Evolutionary conservation across 2,797 vertebrate species (phyloP).

Genomic region (Hydrophis major): DNA sequence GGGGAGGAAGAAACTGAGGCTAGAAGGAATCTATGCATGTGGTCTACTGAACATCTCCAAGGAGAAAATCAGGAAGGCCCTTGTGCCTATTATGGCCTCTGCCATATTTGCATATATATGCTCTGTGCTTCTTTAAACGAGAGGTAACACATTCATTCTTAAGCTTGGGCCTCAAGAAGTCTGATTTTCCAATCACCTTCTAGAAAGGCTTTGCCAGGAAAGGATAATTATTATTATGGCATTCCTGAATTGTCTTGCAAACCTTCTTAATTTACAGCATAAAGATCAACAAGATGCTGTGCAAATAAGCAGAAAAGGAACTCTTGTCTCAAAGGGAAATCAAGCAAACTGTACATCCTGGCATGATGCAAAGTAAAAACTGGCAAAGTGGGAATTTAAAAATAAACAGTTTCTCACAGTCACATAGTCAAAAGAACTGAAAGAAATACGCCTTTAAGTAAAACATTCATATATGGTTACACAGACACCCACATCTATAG

Average conservation of each 20-base stretch:
- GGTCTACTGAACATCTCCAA: background rate
- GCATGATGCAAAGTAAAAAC: background rate
- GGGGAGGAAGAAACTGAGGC: background rate
- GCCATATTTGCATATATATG: background rate
- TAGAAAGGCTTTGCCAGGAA: background rate
- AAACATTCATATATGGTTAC: background rate
- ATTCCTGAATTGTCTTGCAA: background rate
- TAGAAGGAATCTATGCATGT: background rate
- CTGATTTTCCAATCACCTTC: background rate
- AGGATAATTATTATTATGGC: background rate
- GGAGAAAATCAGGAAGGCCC: background rate
- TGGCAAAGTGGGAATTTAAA: background rate
- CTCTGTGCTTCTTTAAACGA: background rate
- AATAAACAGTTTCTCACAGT: background rate
- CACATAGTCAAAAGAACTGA: background rate
- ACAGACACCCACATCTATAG: background rate
- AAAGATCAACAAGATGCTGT: background rate
- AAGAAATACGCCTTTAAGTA: background rate
- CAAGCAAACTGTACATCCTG: background rate
- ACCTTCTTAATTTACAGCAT: background rate
- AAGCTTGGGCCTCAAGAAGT: background rate
- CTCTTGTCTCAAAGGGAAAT: background rate
- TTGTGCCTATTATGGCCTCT: background rate
- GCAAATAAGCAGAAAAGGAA: background rate
- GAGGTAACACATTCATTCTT: background rate